Conservation (phyloP, 2,113 vertebrate genomes). For the Mohoua ochrocephala region DNA sequence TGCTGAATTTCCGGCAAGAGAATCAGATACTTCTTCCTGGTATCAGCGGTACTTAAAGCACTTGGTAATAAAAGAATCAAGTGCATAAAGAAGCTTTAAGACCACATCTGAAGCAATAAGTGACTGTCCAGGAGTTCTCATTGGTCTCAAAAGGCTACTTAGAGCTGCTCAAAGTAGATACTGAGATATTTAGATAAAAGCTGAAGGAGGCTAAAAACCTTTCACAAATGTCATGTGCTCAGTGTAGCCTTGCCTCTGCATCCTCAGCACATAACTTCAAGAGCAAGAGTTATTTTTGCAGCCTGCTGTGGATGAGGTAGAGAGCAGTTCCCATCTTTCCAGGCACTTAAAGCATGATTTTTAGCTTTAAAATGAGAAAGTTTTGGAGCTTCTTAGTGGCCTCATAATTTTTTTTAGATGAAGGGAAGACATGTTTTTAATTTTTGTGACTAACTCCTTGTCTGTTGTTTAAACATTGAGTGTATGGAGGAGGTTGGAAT, state of each 20-base stretch:
- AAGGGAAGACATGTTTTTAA: neutral
- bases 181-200: neutral
- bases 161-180: neutral
- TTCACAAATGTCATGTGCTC: neutral
- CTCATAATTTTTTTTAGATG: neutral
- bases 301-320: neutral
- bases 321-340: neutral
- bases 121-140: neutral
- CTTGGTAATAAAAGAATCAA: neutral
- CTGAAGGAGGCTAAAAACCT: neutral
- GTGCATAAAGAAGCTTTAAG: neutral
- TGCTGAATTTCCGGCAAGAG: slow-evolving; percentile 4
- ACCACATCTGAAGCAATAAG: neutral
- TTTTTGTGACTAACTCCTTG: neutral
- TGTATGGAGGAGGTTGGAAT: neutral
- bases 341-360: neutral
- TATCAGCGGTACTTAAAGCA: neutral
- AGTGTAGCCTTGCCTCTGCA: neutral
- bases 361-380: neutral
- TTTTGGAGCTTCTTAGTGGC: neutral
- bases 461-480: neutral
- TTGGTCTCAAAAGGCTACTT: neutral
- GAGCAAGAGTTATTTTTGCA: neutral
- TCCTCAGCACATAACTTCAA: neutral
- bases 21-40: neutral